These are phyloP conservation scores for Scomber colias DNA, from an alignment of 2,113 vertebrate genomes.

Conservation along the genomic window DNA sequence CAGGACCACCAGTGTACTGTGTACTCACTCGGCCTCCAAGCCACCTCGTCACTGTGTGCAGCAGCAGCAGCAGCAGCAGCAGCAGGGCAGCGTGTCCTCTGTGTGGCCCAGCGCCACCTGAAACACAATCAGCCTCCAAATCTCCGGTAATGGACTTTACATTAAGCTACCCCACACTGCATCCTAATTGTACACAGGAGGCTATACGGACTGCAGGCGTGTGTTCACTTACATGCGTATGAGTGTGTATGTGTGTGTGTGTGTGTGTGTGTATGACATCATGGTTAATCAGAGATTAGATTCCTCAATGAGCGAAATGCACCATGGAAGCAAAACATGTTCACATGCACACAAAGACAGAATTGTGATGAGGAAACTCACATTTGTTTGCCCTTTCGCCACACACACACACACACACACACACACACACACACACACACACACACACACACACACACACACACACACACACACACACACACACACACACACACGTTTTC, in stretches of 20 bases:
- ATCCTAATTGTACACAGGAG: slow-evolving; percentile 73
- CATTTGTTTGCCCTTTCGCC: slow-evolving; percentile 32
- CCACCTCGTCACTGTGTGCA: not conserved
- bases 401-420: slow-evolving; percentile 15
- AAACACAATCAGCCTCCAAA: slow-evolving; percentile 66
- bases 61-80: not conserved
- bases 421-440: not conserved
- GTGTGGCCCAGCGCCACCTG: slow-evolving; percentile 45
- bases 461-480: slow-evolving; percentile 14
- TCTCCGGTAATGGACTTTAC: slow-evolving; percentile 72
- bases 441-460: slow-evolving; percentile 13
- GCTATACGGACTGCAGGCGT: slow-evolving; percentile 13
- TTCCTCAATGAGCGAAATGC: slow-evolving; percentile 66
- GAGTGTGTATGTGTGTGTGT: slow-evolving; percentile 15
- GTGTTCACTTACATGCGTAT: slow-evolving; percentile 3
- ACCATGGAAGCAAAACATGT: slow-evolving; percentile 58
- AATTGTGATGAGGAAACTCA: slow-evolving; percentile 58
- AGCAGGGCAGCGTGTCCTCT: slow-evolving; percentile 31
- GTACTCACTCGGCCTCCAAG: not conserved
- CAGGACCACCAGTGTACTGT: slow-evolving; percentile 43
- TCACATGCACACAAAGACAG: slow-evolving; percentile 64
- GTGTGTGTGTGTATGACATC: slow-evolving; percentile 64
- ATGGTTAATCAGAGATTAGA: slow-evolving; percentile 74
- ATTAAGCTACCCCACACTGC: slow-evolving; percentile 58
- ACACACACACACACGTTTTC: slow-evolving; percentile 9